A percentile compares a stretch with the other conserved stretches of the same genome.
phyloP scores from a whole-genome alignment of 2,113 vertebrate species.

The Ammodytes marinus region DNA sequence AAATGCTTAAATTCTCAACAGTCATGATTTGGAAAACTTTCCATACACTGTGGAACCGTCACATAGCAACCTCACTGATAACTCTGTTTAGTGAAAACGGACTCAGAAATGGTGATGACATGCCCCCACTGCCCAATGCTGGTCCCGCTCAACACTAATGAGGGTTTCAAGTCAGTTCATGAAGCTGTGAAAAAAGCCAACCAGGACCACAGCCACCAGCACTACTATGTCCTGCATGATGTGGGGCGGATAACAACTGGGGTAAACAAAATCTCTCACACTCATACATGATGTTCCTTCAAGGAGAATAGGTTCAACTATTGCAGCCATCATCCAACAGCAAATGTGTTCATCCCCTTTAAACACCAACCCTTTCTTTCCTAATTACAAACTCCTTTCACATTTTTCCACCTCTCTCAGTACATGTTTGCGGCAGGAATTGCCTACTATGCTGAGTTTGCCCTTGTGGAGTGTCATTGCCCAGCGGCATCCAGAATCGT shows the following conservation, averaged over 20 bases:
- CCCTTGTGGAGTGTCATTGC: conserved; percentile 39
- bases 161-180: background rate
- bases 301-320: background rate
- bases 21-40: background rate
- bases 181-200: conserved; percentile 18
- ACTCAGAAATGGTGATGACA: rapidly evolving
- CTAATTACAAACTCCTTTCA: background rate
- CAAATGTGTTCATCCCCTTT: background rate
- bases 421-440: rapidly evolving
- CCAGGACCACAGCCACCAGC: background rate
- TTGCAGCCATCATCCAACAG: background rate
- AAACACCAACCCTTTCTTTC: background rate
- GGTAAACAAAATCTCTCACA: conserved; percentile 17
- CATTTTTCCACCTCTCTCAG: background rate
- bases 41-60: background rate
- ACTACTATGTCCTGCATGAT: conserved; percentile 25
- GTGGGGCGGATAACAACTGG: background rate
- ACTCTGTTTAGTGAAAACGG: background rate
- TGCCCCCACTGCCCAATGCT: conserved; percentile 28
- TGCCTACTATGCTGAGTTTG: background rate
- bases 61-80: background rate
- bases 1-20: background rate
- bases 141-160: background rate
- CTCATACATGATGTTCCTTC: background rate
- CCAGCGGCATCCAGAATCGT: conserved; percentile 3